Evolutionary conservation across 2,113 vertebrate genomes (phyloP).

Genomic region (Scortum barcoo): DNA sequence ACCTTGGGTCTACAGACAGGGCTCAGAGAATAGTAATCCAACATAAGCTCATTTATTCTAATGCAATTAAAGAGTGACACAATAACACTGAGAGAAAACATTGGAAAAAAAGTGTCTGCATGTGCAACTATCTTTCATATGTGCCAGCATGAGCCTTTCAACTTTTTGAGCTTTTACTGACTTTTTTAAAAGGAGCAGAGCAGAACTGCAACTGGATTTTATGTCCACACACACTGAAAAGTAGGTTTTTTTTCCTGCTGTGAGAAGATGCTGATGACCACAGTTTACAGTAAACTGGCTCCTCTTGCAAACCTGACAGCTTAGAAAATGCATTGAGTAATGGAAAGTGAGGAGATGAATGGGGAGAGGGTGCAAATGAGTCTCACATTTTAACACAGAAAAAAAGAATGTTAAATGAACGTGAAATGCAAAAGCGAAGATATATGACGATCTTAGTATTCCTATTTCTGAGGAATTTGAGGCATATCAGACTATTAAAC

Average conservation of each 20-base stretch:
- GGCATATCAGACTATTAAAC: neutral
- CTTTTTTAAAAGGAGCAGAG: neutral
- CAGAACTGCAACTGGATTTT: neutral
- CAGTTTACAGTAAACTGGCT: constrained; percentile 3
- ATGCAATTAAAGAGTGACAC: neutral
- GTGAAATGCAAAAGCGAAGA: neutral
- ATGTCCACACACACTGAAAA: neutral
- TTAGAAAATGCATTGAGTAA: constrained; percentile 8
- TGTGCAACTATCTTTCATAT: neutral
- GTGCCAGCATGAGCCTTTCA: neutral
- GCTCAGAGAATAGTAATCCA: neutral
- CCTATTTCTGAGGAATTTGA: neutral
- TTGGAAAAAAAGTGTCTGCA: neutral
- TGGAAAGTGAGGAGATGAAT: neutral
- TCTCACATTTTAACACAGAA: neutral
- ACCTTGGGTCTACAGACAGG: no score
- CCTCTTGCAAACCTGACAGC: constrained; percentile 4
- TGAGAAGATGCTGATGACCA: constrained; percentile 17
- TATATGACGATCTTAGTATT: neutral
- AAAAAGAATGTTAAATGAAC: neutral
- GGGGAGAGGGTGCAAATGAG: neutral
- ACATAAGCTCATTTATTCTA: neutral
- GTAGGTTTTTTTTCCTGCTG: neutral
- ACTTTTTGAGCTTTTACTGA: neutral
- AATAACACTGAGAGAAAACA: neutral